Evolutionary conservation across 1,140 invertebrate species (phyloP), one percentile per base, ranked within the genome.

Genomic region (Oryctes rhinoceros): DNA sequence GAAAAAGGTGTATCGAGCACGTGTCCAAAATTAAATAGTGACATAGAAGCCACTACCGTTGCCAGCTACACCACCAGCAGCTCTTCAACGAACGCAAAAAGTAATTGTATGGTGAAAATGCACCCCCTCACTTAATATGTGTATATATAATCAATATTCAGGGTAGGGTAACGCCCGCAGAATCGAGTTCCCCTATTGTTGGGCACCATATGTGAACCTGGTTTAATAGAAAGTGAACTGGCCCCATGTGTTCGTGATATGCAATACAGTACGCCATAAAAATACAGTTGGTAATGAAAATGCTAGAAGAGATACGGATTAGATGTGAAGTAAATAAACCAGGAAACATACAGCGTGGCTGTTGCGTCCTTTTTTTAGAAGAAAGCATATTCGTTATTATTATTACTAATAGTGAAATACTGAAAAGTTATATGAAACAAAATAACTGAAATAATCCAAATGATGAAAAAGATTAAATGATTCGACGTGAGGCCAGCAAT

Each of bases 201-300:
- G 1, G 9, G n/a, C 44, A 48, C 74, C 74, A 76, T 76, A 76
- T 76, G 74, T 48, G 74, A 76, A 48, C 35, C 37, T 76, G 74
- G 74, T 76, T 67, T 76, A 76, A 76, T 76, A 15, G 35, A 76
- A 76, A 76, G 74, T 76, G 74, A 76, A 76, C 74, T 30, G 37
- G 13, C 44, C 47, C 37, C 74, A 71, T 71, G 67, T 47, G 74
- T 76, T 47, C 44, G 44, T 76, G 15, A 44, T 76, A 76, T 76
- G 35, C 67, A 71, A 35, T 13, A 71, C 24, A n/a, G 18, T 20
- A 71, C 67, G 11, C 11, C 18, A 67, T 67, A 67, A 18, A 67
- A 18, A 67, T 67, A 67, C 30, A 62, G 15, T 62, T 62, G 71
- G 13, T 74, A 74, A 74, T 35, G 71, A 74, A 35, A 15, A 74